phyloP scores from a whole-genome alignment of 2,888 invertebrate species.

The Labia minor region DNA sequence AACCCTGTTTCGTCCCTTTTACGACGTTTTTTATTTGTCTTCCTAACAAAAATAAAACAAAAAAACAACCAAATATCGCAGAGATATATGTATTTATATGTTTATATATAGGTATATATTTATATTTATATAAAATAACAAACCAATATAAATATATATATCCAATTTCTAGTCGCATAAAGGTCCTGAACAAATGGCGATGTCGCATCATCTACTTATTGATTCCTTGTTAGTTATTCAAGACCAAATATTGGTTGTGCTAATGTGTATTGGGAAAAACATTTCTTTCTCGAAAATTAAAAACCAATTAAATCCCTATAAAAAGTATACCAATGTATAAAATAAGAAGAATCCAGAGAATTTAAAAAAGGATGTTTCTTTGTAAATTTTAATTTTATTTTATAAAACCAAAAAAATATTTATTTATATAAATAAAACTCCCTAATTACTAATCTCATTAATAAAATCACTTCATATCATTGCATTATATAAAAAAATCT shows the following conservation, averaged over 20 bases:
- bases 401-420: background rate
- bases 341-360: background rate
- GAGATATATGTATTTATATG: background rate
- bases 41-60: background rate
- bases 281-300: background rate
- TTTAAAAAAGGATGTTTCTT: background rate
- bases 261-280: background rate
- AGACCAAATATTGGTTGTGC: slow-evolving; percentile 1
- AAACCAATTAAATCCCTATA: too few species aligned
- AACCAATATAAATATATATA: background rate
- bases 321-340: too few species aligned
- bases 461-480: background rate
- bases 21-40: background rate
- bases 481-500: slow-evolving; percentile 2
- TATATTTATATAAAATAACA: background rate
- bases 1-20: background rate
- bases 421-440: background rate
- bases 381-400: background rate
- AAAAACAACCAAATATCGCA: background rate
- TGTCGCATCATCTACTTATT: slow-evolving; percentile 7
- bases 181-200: background rate
- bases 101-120: too few species aligned
- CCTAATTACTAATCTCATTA: background rate
- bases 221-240: background rate
- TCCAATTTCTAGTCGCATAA: background rate